These are phyloP conservation scores for Sycophila sp. DNA, from an alignment of 1,140 invertebrate genomes.

Conservation along the genomic window DNA sequence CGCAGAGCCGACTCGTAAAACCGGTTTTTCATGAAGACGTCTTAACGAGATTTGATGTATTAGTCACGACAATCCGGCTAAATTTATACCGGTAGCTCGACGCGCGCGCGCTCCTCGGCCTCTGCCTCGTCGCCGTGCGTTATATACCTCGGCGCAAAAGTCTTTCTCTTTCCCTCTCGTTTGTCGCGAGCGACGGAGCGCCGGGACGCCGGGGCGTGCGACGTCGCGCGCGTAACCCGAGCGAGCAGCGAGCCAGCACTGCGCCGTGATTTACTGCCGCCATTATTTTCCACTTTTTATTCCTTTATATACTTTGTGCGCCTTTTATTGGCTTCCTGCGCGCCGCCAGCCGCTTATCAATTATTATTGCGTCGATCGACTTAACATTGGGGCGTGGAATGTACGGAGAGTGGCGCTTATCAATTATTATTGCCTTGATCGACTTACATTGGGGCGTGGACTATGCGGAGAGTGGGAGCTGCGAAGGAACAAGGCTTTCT, in stretches of 20 bases:
- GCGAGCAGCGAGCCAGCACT: not conserved
- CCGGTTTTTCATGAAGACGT: conserved; percentile 38
- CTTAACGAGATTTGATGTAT: conserved; percentile 38
- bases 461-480: not conserved
- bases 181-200: not conserved
- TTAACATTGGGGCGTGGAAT: not conserved
- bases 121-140: too few species aligned
- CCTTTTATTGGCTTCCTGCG: not conserved
- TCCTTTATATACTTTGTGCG: conserved; percentile 13
- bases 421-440: too few species aligned
- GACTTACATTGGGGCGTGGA: too few species aligned
- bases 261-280: conserved; percentile 18
- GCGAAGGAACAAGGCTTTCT: too few species aligned
- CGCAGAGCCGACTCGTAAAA: conserved; percentile 1
- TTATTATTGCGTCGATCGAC: too few species aligned
- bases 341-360: too few species aligned
- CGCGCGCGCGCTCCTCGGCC: too few species aligned
- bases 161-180: not conserved
- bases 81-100: conserved; percentile 28
- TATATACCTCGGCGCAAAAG: too few species aligned
- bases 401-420: not conserved
- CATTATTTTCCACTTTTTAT: conserved; percentile 24
- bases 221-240: not conserved
- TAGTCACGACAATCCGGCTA: conserved; percentile 38
- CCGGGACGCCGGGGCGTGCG: not conserved